phyloP scores from a whole-genome alignment of 1,140 invertebrate genomes.

The Paramacrobiotus metropolitanus region DNA sequence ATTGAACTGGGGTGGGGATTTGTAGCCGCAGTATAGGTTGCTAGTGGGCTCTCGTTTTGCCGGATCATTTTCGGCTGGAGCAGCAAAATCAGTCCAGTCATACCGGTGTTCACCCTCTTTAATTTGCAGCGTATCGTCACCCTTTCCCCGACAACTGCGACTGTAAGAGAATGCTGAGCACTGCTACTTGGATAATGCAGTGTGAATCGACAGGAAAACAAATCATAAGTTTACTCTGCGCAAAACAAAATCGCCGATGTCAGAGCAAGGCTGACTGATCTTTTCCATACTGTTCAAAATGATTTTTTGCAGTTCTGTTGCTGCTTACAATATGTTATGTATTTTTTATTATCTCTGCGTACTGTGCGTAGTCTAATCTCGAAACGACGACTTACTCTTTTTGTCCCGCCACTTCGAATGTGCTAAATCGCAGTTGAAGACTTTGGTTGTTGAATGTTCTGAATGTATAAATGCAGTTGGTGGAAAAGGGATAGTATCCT shows the following conservation, averaged over 20 bases:
- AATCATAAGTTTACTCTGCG: too few species aligned
- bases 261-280: neutral
- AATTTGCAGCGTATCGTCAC: neutral
- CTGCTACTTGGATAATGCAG: too few species aligned
- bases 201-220: too few species aligned
- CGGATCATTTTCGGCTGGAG: neutral
- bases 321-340: neutral
- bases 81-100: neutral
- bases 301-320: neutral
- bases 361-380: neutral
- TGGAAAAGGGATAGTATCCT: neutral
- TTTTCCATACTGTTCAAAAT: neutral
- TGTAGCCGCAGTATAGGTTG: neutral
- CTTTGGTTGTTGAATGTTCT: neutral
- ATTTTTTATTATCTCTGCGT: neutral
- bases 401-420: neutral
- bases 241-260: too few species aligned
- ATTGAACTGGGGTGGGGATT: neutral
- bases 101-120: neutral
- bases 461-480: neutral
- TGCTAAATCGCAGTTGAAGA: neutral
- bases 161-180: too few species aligned
- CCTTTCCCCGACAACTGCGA: neutral
- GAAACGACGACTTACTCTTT: neutral
- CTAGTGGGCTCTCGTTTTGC: neutral